Percentiles rank a stretch among this genome's conserved stretches.
These are phyloP conservation scores for Pleuronectes platessa DNA, from an alignment of 2,113 vertebrate species.

Conservation along the genomic window DNA sequence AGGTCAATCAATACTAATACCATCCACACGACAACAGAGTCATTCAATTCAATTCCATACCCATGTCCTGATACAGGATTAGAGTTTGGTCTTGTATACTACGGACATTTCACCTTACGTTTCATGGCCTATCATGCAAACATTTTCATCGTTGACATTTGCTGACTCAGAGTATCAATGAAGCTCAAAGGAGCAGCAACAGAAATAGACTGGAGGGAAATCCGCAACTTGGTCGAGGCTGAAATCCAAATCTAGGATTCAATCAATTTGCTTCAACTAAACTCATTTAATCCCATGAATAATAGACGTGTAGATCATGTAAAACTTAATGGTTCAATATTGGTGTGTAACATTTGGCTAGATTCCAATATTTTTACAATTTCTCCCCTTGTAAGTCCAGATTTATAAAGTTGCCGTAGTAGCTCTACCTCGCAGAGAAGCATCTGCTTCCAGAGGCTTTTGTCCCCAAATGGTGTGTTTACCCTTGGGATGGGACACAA, in stretches of 20 bases:
- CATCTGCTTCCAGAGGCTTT: conserved; percentile 60
- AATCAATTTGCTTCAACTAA: no score
- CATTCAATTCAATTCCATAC: background rate
- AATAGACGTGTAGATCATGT: background rate
- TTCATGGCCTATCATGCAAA: background rate
- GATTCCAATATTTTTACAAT: background rate
- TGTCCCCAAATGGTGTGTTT: conserved; percentile 61
- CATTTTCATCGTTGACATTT: conserved; percentile 4
- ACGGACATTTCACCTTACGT: background rate
- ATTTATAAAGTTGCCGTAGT: conserved; percentile 41
- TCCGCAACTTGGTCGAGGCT: no score
- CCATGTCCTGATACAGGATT: conserved; percentile 16
- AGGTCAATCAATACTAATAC: conserved; percentile 39
- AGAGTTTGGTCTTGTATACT: background rate
- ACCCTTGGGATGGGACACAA: conserved; percentile 75
- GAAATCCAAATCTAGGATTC: no score
- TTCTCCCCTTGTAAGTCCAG: background rate
- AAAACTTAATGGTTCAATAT: background rate
- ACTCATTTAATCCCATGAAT: conserved; percentile 14
- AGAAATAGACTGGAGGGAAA: no score
- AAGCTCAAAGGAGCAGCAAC: no score
- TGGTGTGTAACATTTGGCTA: background rate
- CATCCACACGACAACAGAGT: conserved; percentile 17
- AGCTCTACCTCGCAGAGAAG: conserved; percentile 50
- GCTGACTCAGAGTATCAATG: background rate